Evolutionary conservation across 2,113 vertebrate species (phyloP), one percentile per base, ranked within the genome.

Genomic region (Oceanites oceanicus): DNA sequence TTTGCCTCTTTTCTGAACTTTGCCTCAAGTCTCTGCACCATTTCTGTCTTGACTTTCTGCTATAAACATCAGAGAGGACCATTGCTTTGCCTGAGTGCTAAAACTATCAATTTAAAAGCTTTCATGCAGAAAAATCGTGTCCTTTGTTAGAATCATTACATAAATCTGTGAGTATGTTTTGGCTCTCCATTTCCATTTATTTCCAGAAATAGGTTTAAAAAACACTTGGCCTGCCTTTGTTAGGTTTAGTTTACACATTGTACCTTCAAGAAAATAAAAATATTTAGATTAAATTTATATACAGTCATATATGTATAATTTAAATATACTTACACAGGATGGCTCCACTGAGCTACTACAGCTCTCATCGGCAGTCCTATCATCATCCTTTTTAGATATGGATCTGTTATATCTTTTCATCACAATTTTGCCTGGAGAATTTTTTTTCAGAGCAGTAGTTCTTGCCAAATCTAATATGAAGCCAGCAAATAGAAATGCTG

Each of bases 381-480:
- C 45, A 44, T 47, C 59, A 55, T 62, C 26, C 6, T 71, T 61
- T 53, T 92, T 44, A 95, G 84, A 85, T 91, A 85, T 15, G n/a
- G 26, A 91, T 92, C 76, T 90, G 61, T 86, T 78, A 52, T 34
- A 72, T 90, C 61, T 91, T 86, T 96, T 83, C n/a, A 94, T 94
- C 90, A 88, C 22, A 78, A 34, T 89, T 91, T 95, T 87, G 70
- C 73, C 91, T 68, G 36, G 6, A 87, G 66, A 89, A 25, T 36
- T 71, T 82, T 86, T 95, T 90, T 92, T 72, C 53, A 55, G 56
- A 79, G 27, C 17, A 66, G 32, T 42, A 73, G 56, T 66, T 85
- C 77, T 92, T 96, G 61, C 61, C 73, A 85, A 91, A 49, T 66
- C 36, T 78, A 84, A 70, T 56, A 67, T 5, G 15, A 87, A 81